Base-by-base conservation (phyloP, 2,113 vertebrate species). In the Cyprinodon variegatus region DNA sequence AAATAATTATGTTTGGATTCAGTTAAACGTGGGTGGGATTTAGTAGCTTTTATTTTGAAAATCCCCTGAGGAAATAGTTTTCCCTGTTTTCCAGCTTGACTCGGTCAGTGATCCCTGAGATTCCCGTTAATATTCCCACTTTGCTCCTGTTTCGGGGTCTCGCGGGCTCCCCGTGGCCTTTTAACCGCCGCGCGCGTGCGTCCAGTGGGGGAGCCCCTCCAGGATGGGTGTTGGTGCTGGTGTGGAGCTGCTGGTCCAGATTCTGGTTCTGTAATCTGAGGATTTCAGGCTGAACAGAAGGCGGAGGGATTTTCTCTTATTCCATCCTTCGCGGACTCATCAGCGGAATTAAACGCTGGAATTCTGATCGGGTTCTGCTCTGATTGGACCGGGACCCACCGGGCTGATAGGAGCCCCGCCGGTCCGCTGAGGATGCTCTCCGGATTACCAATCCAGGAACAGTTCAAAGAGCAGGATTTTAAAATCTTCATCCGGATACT, bases 181-280 rank as follows among this genome's bases (percentile, higher is more conserved):
- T 11, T 64, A 20, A 14, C 68, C 0, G 60, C 76, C 1, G 39
- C 50, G 11, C 76, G 39, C 68, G 12, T 37, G 36, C 0, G 75
- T 66, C 11, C 15, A 0, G 36, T 69, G 67, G 60, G 63, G 61
- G 17, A 71, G 3, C 10, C 43, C 41, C 4, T 36, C 8, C 81
- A 78, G 22, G 60, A 59, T 41, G 22, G 57, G 67, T 15, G 7
- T 4, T 7, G 50, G 50, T 9, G 50, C 50, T 20, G 50, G 17
- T 53, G n/a, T 12, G 12, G 29, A 2, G 62, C 38, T 29, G 40
- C 40, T 11, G 41, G n/a, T 6, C 4, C 64, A 22, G 64, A 6
- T 46, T 65, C 66, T 75, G 46, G 68, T 15, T 66, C 81, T 14
- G 53, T 88, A 82, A 89, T 88, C 83, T 86, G 37, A 63, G 75